Evolutionary conservation across 35 echinoderm and acorn worm genomes (phyloP).

Genomic region (Heliocidaris tuberculata): DNA sequence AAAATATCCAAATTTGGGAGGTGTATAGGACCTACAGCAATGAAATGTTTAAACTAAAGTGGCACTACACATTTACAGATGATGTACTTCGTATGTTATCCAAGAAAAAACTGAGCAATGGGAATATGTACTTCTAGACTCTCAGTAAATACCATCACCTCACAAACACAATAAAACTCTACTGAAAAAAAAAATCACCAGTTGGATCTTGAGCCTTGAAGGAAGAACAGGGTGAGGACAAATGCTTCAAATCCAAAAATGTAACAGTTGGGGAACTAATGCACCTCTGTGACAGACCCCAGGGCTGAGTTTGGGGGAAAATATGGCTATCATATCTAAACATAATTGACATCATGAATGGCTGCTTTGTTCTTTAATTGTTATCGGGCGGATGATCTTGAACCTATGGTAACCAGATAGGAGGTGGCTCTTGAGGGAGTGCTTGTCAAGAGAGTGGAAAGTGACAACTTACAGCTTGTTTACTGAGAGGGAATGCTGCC

Average conservation of each 20-base stretch:
- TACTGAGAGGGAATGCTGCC: slow-evolving; percentile 16
- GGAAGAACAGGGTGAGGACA: background rate
- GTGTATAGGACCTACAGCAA: too few species aligned
- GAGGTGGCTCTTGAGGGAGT: background rate
- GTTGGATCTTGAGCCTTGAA: background rate
- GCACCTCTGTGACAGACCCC: slow-evolving; percentile 19
- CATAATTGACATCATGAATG: slow-evolving; percentile 42
- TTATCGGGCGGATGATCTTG: slow-evolving; percentile 21
- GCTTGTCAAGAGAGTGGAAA: background rate
- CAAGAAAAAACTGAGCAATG: background rate
- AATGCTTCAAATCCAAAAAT: background rate
- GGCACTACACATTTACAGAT: too few species aligned
- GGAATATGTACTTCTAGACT: background rate
- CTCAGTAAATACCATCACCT: background rate
- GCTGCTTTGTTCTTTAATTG: slow-evolving; percentile 34
- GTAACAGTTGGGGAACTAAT: slow-evolving; percentile 15
- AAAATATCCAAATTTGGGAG: too few species aligned
- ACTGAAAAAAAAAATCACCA: background rate
- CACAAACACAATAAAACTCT: background rate
- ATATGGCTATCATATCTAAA: background rate
- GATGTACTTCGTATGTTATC: too few species aligned
- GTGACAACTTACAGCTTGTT: slow-evolving; percentile 46
- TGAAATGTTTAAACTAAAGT: too few species aligned
- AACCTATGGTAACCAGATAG: background rate
- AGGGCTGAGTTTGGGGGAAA: slow-evolving; percentile 24